Conservation (phyloP, 2,113 vertebrate species). For the Laticauda colubrina region DNA sequence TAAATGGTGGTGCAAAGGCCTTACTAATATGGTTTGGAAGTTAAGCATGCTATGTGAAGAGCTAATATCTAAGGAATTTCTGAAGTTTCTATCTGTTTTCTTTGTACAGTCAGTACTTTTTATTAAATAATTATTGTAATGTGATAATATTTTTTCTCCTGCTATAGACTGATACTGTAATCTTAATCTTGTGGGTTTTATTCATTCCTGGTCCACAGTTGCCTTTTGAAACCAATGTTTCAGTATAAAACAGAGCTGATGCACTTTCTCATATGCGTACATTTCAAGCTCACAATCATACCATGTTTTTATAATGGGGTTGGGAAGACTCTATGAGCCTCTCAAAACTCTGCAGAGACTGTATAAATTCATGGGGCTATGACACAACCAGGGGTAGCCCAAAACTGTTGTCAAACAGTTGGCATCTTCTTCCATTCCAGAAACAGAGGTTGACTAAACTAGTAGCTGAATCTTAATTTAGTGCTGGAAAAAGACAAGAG, state of each 20-base stretch:
- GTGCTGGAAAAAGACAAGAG: background rate
- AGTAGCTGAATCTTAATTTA: background rate
- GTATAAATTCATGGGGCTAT: background rate
- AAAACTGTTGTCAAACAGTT: no score
- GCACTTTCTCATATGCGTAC: background rate
- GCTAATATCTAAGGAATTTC: background rate
- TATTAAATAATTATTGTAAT: background rate
- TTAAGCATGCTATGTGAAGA: background rate
- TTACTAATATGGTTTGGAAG: background rate
- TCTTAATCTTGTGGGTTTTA: background rate
- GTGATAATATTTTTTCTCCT: background rate
- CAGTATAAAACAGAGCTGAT: background rate
- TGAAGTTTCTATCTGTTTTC: background rate
- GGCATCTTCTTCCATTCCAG: background rate
- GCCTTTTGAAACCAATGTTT: background rate
- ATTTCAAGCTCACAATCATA: background rate
- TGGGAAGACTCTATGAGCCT: background rate
- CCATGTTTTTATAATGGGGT: background rate
- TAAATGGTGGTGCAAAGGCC: background rate
- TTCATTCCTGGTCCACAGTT: background rate
- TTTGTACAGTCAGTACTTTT: background rate
- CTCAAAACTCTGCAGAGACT: background rate
- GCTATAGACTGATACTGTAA: background rate
- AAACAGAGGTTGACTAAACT: background rate
- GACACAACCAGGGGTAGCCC: background rate